A percentile compares a stretch with the other conserved stretches of the same genome.
These are phyloP conservation scores for Hippopotamus amphibius DNA, from an alignment of 2,113 vertebrate species.

Conservation along the genomic window DNA sequence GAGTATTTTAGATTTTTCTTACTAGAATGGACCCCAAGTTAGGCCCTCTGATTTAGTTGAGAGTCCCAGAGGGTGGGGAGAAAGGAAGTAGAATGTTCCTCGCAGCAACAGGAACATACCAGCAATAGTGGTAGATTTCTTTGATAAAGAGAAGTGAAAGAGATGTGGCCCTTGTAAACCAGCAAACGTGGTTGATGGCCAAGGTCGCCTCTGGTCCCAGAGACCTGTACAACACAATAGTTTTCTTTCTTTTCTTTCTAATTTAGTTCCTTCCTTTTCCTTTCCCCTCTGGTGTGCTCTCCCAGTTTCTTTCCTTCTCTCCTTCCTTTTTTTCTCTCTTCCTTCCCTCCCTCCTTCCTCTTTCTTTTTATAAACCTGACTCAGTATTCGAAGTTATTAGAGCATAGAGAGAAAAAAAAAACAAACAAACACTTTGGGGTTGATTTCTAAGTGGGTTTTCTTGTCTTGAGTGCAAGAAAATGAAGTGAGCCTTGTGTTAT, in stretches of 20 bases:
- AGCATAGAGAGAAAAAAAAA: neutral
- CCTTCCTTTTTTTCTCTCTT: neutral
- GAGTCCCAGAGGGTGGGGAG: neutral
- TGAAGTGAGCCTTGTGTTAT: constrained; percentile 4
- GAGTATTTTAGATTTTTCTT: neutral
- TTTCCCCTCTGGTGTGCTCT: neutral
- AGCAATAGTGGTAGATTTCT: neutral
- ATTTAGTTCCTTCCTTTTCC: neutral
- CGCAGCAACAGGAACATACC: neutral
- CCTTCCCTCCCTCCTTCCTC: neutral
- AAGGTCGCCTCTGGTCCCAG: neutral
- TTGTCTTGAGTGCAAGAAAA: constrained; percentile 12
- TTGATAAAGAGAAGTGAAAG: neutral
- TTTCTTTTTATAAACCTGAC: neutral
- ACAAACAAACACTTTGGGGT: neutral
- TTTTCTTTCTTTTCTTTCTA: neutral
- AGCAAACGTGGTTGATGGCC: neutral
- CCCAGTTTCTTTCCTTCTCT: too few species aligned
- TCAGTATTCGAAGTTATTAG: neutral
- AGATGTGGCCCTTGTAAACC: neutral
- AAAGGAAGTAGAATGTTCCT: neutral
- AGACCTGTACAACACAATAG: neutral
- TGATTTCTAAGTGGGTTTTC: constrained; percentile 51
- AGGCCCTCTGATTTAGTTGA: neutral
- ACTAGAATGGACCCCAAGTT: neutral